These are phyloP conservation scores for Trissolcus brochymenae DNA, from an alignment of 2,888 invertebrate genomes.

Conservation along the genomic window DNA sequence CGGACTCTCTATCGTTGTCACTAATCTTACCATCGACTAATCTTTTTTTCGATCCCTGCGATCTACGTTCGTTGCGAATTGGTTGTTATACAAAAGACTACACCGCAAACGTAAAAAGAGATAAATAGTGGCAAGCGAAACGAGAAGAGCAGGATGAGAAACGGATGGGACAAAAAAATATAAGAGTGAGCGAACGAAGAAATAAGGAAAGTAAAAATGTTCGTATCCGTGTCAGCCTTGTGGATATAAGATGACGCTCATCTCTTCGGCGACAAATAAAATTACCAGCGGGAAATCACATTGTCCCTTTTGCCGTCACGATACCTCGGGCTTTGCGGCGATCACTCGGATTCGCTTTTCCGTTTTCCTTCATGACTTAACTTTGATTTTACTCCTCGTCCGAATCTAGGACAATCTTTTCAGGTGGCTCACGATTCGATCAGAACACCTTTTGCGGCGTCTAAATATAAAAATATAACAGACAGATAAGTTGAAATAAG, in stretches of 20 bases:
- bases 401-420: slow-evolving; percentile 40
- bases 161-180: slow-evolving; percentile 9
- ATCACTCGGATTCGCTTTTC: slow-evolving; percentile 43
- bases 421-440: slow-evolving; percentile 31
- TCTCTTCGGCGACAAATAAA: slow-evolving; percentile 58
- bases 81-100: slow-evolving; percentile 21
- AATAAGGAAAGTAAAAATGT: slow-evolving; percentile 18
- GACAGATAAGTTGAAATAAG: neutral
- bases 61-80: slow-evolving; percentile 18
- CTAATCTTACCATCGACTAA: slow-evolving; percentile 36
- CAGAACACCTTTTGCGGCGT: slow-evolving; percentile 13
- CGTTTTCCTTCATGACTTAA: slow-evolving; percentile 47
- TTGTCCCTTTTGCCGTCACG: slow-evolving; percentile 49
- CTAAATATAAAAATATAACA: slow-evolving; percentile 12
- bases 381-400: slow-evolving; percentile 50
- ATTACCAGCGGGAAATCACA: slow-evolving; percentile 59
- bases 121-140: slow-evolving; percentile 2
- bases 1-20: slow-evolving; percentile 15
- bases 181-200: slow-evolving; percentile 3
- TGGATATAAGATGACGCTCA: slow-evolving; percentile 56
- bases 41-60: slow-evolving; percentile 32
- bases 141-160: neutral
- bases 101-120: slow-evolving; percentile 19
- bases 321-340: slow-evolving; percentile 31
- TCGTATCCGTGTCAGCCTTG: slow-evolving; percentile 46